Percentiles rank a stretch among this genome's conserved stretches.
phyloP scores from a whole-genome alignment of 1,140 invertebrate species.

The Heterodera carotae region DNA sequence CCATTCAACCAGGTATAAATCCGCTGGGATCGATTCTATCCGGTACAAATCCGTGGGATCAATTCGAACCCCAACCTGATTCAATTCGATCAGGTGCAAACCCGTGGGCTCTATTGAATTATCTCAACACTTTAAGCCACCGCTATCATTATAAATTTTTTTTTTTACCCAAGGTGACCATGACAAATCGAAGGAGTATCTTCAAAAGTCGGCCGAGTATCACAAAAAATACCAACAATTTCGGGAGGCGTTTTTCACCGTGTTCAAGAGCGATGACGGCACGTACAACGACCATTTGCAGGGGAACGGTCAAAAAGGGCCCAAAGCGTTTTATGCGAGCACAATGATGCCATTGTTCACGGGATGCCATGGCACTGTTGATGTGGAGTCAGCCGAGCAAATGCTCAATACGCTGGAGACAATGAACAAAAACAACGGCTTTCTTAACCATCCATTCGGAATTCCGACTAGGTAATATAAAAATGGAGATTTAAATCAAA shows the following conservation, averaged over 20 bases:
- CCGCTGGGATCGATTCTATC: no score
- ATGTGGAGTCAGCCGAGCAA: neutral
- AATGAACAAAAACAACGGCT: neutral
- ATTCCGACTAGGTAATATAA: slow-evolving; percentile 13
- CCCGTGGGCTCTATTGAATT: no score
- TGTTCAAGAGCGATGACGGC: slow-evolving; percentile 8
- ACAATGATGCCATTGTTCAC: slow-evolving; percentile 30
- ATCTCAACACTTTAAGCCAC: no score
- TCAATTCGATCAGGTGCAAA: no score
- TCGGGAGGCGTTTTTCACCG: neutral
- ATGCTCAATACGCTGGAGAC: slow-evolving; percentile 14
- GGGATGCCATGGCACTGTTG: neutral
- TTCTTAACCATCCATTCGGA: slow-evolving; percentile 10
- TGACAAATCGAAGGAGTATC: neutral
- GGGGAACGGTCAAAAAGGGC: neutral
- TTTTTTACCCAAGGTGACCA: neutral
- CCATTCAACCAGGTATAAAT: no score
- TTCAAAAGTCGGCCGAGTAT: neutral
- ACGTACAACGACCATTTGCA: neutral
- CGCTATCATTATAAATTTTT: no score
- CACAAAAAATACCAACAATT: neutral
- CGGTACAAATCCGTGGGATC: no score
- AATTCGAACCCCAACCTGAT: no score
- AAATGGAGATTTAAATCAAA: no score
- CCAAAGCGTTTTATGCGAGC: slow-evolving; percentile 14